Evolutionary conservation across 2,797 vertebrate genomes (phyloP), one percentile per base, ranked within the genome.

Genomic region (Acanthiza pusilla): DNA sequence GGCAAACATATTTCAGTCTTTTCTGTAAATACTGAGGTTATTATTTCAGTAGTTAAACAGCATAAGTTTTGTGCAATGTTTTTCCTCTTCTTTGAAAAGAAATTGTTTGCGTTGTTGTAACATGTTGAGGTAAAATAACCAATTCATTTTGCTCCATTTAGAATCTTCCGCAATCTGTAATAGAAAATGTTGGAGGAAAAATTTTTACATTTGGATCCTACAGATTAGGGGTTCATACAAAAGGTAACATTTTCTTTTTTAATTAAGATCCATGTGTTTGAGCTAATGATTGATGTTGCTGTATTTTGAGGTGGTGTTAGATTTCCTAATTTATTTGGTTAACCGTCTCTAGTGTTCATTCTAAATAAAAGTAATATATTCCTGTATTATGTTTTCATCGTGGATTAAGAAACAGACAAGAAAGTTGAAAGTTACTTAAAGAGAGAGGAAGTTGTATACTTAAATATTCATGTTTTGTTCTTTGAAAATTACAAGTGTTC

Each of bases 191-290:
- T 84, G 98, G 98, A 92, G 99, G 98, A 74, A 99, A 99, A 97
- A 98, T 99, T 96, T 98, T 99, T 97, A 98, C 98, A 1, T 99
- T 99, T 97, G 99, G 99, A 87, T 99, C 99, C 51, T 99, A 98
- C 91, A 97, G 98, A 96, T 97, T 99, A 97, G 98, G 98, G 73
- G 99, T 98, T 89, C 98, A 99, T 91, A 98, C 98, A 65, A 99
- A 99, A 98, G 99, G 99, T 99, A 98, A 88, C 17, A 47, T 76
- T 26, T 88, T 30, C 54, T 83, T 94, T 88, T 85, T n/a, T 83
- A 22, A 45, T 91, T 58, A 77, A 43, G 91, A 50, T n/a, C 21
- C 11, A 0, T 27, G 5, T 57, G 22, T 78, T 74, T 86, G 47
- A 78, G 16, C 18, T 89, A 50, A 38, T 83, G 38, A 30, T 1